Percentiles rank a stretch among this genome's conserved stretches.
These are phyloP conservation scores for Rhagium mordax DNA, from an alignment of 2,888 invertebrate genomes.

Conservation along the genomic window DNA sequence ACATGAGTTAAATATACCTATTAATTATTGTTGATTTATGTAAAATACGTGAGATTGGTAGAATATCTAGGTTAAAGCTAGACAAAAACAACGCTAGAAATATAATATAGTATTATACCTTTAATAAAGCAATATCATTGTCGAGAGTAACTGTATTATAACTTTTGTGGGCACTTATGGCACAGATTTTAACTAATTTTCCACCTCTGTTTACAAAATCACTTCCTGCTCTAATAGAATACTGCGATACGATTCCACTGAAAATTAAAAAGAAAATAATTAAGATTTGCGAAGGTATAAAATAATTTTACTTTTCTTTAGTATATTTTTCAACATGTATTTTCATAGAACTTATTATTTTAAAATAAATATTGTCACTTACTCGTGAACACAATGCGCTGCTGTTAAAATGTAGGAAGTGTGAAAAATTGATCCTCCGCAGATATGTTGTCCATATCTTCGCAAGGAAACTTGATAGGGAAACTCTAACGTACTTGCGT, in stretches of 20 bases:
- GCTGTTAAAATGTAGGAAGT: constrained; percentile 49
- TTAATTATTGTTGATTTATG: no score
- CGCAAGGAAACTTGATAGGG: constrained; percentile 51
- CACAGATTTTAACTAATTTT: constrained; percentile 15
- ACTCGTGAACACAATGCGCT: constrained; percentile 52
- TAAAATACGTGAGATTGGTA: no score
- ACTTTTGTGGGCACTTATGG: constrained; percentile 12
- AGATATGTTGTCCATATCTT: constrained; percentile 35
- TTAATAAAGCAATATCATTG: constrained; percentile 39
- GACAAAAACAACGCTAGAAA: no score
- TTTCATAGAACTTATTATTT: no score
- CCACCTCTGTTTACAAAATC: constrained; percentile 10
- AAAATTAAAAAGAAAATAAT: no score
- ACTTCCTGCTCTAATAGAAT: constrained; percentile 26
- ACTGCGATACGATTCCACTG: constrained; percentile 26
- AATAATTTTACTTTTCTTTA: no score
- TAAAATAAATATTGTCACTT: constrained; percentile 4
- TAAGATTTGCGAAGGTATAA: no score
- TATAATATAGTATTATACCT: constrained; percentile 20
- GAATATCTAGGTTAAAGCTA: no score
- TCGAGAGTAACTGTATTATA: constrained; percentile 35
- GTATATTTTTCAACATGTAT: no score
- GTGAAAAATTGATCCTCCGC: constrained; percentile 55
- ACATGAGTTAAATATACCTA: no score
- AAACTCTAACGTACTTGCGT: constrained; percentile 42